Percentiles rank a stretch among this genome's conserved stretches.
phyloP scores from a whole-genome alignment of 2,888 invertebrate genomes.

The Habrosyne pyritoides region DNA sequence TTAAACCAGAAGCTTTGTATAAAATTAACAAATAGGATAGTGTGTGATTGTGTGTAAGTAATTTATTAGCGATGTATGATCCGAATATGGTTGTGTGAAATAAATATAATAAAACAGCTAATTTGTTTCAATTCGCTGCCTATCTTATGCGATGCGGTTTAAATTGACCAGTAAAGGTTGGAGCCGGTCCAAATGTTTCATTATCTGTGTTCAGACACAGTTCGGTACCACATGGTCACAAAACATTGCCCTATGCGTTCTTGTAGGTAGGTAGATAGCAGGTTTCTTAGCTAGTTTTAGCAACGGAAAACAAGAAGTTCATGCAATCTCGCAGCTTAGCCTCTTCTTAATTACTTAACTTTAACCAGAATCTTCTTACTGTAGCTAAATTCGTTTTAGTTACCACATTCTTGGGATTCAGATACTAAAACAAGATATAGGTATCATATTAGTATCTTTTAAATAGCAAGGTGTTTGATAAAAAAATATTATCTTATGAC shows the following conservation, averaged over 20 bases:
- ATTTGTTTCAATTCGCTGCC: slow-evolving; percentile 35
- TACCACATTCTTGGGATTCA: slow-evolving; percentile 63
- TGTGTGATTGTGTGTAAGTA: slow-evolving; percentile 29
- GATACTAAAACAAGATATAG: too few relatives aligned
- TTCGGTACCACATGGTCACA: slow-evolving; percentile 41
- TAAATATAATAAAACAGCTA: slow-evolving; percentile 46
- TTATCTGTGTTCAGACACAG: slow-evolving; percentile 54
- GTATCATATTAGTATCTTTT: too few relatives aligned
- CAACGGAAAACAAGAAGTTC: slow-evolving; percentile 74
- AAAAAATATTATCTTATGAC: too few relatives aligned
- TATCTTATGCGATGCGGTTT: slow-evolving; percentile 18
- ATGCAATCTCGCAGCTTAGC: slow-evolving; percentile 73
- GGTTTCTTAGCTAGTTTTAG: slow-evolving; percentile 80
- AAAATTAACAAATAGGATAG: slow-evolving; percentile 83
- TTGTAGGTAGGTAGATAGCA: slow-evolving; percentile 57
- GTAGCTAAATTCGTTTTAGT: slow-evolving; percentile 68
- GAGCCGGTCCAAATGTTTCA: slow-evolving; percentile 65
- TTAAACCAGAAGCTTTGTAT: slow-evolving; percentile 84
- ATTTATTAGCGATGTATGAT: slow-evolving; percentile 68
- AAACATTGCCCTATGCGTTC: slow-evolving; percentile 52
- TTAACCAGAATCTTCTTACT: slow-evolving; percentile 65
- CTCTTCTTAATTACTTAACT: slow-evolving; percentile 81
- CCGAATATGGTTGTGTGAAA: slow-evolving; percentile 69
- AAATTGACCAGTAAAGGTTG: slow-evolving; percentile 41
- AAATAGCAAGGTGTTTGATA: too few relatives aligned